Conservation (phyloP, 2,888 invertebrate genomes). For the Drosophila ustulata region DNA sequence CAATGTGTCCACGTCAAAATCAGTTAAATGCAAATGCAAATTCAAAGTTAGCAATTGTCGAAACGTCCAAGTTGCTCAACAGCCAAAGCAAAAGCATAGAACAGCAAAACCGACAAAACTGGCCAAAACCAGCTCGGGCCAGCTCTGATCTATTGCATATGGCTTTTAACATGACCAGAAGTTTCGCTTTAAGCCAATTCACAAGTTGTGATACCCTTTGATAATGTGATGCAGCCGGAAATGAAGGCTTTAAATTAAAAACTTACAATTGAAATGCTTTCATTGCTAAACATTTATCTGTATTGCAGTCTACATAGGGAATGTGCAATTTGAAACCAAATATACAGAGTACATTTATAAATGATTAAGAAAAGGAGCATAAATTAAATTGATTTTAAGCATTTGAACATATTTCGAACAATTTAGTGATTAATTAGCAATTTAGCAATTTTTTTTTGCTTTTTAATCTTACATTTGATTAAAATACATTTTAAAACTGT, state of each 20-base stretch:
- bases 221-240: not conserved
- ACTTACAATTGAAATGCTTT: not conserved
- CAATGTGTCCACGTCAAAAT: constrained; percentile 69
- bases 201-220: constrained; percentile 2
- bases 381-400: no score
- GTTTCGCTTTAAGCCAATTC: constrained; percentile 5
- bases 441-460: no score
- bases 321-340: no score
- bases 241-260: not conserved
- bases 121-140: constrained; percentile 12
- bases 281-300: not conserved
- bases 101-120: constrained; percentile 11
- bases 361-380: no score
- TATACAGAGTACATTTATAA: not conserved
- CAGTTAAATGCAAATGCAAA: constrained; percentile 69
- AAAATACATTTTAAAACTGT: no score
- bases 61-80: constrained; percentile 41
- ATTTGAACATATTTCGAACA: no score
- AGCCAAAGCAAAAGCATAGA: constrained; percentile 14
- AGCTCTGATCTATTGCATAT: constrained; percentile 38
- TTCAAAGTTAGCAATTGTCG: constrained; percentile 62
- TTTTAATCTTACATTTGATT: no score
- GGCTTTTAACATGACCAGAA: constrained; percentile 33
- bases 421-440: no score
- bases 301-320: not conserved